A percentile compares a stretch with the other conserved stretches of the same genome.
Evolutionary conservation across 2,888 invertebrate species (phyloP).

Genomic region (Platycheirus rosarum): DNA sequence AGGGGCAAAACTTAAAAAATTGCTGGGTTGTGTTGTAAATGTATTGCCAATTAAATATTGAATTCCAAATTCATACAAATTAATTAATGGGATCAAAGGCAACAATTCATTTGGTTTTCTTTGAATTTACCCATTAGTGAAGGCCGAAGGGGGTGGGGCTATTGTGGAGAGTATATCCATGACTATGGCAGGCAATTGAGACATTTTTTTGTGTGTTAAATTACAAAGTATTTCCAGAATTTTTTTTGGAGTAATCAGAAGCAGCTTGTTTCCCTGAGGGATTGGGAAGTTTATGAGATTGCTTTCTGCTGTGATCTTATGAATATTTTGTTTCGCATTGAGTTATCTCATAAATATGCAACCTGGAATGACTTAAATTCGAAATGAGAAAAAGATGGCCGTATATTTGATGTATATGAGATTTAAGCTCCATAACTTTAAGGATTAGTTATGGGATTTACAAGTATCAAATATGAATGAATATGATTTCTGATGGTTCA

Average conservation of each 20-base stretch:
- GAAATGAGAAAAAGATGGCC: not conserved
- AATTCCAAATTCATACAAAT: not conserved
- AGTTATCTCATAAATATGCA: not conserved
- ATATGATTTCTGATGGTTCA: too few relatives aligned
- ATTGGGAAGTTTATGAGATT: not conserved
- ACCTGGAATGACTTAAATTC: not conserved
- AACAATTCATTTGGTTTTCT: not conserved
- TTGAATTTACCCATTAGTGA: not conserved
- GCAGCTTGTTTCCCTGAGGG: not conserved
- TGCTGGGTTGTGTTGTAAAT: too few relatives aligned
- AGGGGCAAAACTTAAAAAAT: too few relatives aligned
- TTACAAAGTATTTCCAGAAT: not conserved
- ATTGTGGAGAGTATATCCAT: not conserved
- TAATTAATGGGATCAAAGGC: not conserved
- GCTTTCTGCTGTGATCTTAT: not conserved
- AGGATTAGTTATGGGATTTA: too few relatives aligned
- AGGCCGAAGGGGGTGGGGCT: not conserved
- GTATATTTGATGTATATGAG: too few relatives aligned
- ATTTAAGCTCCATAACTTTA: too few relatives aligned
- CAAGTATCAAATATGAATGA: too few relatives aligned
- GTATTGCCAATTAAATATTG: conserved; percentile 12
- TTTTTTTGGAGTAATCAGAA: not conserved
- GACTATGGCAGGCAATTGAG: not conserved
- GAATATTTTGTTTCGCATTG: not conserved
- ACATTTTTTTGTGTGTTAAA: not conserved